A percentile compares a stretch with the other conserved stretches of the same genome.
These are phyloP conservation scores for Elmis aenea DNA, from an alignment of 2,888 invertebrate species.

Conservation along the genomic window DNA sequence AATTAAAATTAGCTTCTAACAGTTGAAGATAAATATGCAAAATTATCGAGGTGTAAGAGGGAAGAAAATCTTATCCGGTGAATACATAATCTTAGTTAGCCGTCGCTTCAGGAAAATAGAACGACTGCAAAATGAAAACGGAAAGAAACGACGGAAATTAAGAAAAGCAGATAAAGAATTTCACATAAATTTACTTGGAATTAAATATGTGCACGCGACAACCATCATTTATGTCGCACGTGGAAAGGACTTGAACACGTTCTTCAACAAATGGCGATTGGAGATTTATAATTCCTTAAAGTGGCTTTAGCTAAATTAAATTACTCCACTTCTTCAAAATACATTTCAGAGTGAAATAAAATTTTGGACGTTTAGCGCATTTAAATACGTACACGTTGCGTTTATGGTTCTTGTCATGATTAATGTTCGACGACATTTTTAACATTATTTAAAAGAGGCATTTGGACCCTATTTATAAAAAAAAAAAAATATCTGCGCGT, in stretches of 20 bases:
- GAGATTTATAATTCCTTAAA: constrained; percentile 20
- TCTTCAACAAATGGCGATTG: constrained; percentile 14
- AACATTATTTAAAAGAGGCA: too few species aligned
- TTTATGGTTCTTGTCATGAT: too few species aligned
- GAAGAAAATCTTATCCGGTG: constrained; percentile 12
- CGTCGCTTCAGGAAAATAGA: constrained; percentile 8
- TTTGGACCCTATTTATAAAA: too few species aligned
- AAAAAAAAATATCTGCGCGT: too few species aligned
- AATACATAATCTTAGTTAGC: constrained; percentile 7
- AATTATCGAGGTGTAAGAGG: constrained; percentile 10
- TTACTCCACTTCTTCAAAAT: too few species aligned
- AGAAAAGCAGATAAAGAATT: constrained; percentile 27
- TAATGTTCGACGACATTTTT: too few species aligned
- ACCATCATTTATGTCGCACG: constrained; percentile 27
- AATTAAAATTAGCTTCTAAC: constrained; percentile 9
- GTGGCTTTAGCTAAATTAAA: constrained; percentile 14
- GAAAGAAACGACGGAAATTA: constrained; percentile 30
- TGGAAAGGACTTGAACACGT: constrained; percentile 28
- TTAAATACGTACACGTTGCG: too few species aligned
- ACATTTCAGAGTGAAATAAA: too few species aligned
- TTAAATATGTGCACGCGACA: constrained; percentile 30
- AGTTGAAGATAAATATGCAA: constrained; percentile 13
- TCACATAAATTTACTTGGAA: constrained; percentile 25
- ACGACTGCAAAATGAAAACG: constrained; percentile 25
- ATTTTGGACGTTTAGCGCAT: too few species aligned